Conservation (phyloP, 1,140 invertebrate species). For the Stenopsyche tienmushanensis region DNA sequence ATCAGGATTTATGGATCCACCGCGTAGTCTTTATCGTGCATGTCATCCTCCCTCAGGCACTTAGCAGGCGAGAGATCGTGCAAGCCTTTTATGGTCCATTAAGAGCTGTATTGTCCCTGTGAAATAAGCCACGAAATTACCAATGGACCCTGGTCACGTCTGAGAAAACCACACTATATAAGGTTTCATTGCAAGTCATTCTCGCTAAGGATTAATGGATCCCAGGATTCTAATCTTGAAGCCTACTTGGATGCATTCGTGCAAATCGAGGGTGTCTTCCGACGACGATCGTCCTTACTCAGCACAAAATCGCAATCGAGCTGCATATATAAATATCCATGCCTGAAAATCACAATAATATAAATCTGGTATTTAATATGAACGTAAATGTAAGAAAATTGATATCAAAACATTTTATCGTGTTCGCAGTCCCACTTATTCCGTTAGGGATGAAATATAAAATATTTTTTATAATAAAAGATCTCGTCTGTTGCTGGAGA, state of each 20-base stretch:
- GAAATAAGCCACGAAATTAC: slow-evolving; percentile 26
- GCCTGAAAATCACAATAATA: background rate
- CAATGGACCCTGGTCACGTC: slow-evolving; percentile 9
- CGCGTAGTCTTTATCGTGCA: too few relatives aligned
- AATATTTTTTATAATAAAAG: slow-evolving; percentile 15
- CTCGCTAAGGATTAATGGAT: slow-evolving; percentile 18
- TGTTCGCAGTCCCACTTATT: background rate
- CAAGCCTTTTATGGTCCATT: slow-evolving; percentile 22
- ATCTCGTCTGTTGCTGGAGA: background rate
- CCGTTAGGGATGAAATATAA: background rate
- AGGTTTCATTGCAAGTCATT: slow-evolving; percentile 22
- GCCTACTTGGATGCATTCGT: background rate
- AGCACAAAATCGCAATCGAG: slow-evolving; percentile 3
- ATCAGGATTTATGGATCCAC: too few relatives aligned
- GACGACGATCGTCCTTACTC: slow-evolving; percentile 6
- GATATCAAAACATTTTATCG: background rate
- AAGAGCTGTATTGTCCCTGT: slow-evolving; percentile 21
- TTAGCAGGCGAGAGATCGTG: slow-evolving; percentile 20
- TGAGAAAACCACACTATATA: slow-evolving; percentile 11
- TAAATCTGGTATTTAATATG: background rate
- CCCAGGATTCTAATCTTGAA: slow-evolving; percentile 17
- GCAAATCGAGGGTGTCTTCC: slow-evolving; percentile 16
- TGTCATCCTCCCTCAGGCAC: too few relatives aligned
- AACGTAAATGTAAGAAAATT: background rate
- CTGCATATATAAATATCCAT: background rate